Evolutionary conservation across 2,113 vertebrate species (phyloP), one percentile per base, ranked within the genome.

Genomic region (Leucoraja erinaceus): DNA sequence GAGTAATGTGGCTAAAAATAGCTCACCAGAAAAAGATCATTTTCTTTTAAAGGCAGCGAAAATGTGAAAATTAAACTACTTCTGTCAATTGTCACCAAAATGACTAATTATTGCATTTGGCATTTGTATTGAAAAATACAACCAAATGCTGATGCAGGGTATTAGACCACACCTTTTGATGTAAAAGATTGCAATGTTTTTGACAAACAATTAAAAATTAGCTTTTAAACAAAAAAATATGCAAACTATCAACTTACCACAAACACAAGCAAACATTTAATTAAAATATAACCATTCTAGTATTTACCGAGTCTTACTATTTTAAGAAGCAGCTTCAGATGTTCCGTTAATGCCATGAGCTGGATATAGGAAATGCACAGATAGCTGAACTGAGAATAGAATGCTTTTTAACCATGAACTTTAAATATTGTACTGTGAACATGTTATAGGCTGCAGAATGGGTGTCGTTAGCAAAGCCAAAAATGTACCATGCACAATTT

Each of bases 311-410:
- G 68, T 72, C 33, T 38, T 47, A 33, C 97, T 99, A 97, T 98
- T 99, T 98, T 97, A 97, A 96, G 97, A 97, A 96, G 96, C 96
- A 96, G 97, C 96, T 96, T 66, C 95, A 98, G 97, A 98, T 98
- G 97, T 97, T 97, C 98, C 96, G 98, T 99, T 98, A 99, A 98
- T 96, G 97, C 98, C 97, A 98, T 97, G 97, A 98, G 97, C 97
- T 97, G 96, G 97, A 98, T 99, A 99, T 99, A 99, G 97, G 97
- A 94, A 95, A 95, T 95, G 98, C 98, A 99, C 99, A 98, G 99
- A 99, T 99, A 99, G 98, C 98, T 98, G 98, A 98, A 98, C 99
- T 97, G 96, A 97, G 96, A 98, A 98, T 97, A 98, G 96, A 96
- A 96, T 96, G 97, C 96, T 95, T 97, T 91, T 68, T 70, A 68